Conservation (phyloP, 2,888 invertebrate species). For the Sialis lutaria region DNA sequence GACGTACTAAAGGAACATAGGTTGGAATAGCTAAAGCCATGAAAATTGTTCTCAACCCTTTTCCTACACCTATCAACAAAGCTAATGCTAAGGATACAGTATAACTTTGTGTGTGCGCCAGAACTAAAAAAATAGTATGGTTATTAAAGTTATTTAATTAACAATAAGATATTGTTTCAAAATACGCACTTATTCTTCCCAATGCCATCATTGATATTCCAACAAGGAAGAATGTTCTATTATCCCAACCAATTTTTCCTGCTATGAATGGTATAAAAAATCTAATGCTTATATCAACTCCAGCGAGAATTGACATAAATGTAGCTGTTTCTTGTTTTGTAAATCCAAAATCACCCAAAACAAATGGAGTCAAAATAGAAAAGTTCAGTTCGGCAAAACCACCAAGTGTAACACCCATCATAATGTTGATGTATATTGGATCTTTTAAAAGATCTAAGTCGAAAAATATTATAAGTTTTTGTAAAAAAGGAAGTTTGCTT, state of each 20-base stretch:
- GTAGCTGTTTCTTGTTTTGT: slow-evolving; percentile 40
- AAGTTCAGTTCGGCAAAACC: slow-evolving; percentile 58
- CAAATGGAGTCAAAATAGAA: slow-evolving; percentile 53
- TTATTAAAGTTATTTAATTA: not conserved
- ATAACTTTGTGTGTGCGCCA: slow-evolving; percentile 41
- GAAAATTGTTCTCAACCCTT: slow-evolving; percentile 54
- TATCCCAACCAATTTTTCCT: slow-evolving; percentile 50
- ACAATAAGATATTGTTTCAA: not conserved
- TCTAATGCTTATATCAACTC: slow-evolving; percentile 43
- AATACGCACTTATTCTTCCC: slow-evolving; percentile 40
- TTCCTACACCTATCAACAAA: slow-evolving; percentile 49
- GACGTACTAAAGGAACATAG: slow-evolving; percentile 46
- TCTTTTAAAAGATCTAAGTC: slow-evolving; percentile 53
- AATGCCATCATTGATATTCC: slow-evolving; percentile 48
- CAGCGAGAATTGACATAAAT: slow-evolving; percentile 50
- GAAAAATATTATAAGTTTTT: slow-evolving; percentile 45
- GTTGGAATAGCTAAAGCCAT: slow-evolving; percentile 57
- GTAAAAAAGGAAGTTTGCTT: slow-evolving; percentile 26
- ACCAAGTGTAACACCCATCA: slow-evolving; percentile 51
- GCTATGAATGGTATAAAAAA: slow-evolving; percentile 51
- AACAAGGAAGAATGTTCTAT: slow-evolving; percentile 49
- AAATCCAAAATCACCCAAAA: slow-evolving; percentile 48
- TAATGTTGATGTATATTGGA: slow-evolving; percentile 48
- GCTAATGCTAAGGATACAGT: slow-evolving; percentile 36
- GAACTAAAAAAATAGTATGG: slow-evolving; percentile 24